Conservation (phyloP, 1,140 invertebrate genomes). For the Aphis craccivora region DNA sequence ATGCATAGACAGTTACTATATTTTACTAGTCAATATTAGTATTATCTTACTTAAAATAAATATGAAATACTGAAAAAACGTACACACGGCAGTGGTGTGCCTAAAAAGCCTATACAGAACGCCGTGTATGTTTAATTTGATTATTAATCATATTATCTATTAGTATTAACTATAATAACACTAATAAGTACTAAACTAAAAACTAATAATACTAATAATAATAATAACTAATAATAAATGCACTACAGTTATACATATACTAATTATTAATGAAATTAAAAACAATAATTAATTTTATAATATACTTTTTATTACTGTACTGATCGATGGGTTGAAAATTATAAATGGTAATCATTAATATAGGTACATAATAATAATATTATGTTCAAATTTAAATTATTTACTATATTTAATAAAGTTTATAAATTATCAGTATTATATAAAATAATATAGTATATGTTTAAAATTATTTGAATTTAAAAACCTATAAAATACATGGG, state of each 20-base stretch:
- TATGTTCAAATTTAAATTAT: neutral
- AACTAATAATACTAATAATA: neutral
- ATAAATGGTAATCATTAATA: neutral
- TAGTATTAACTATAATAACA: neutral
- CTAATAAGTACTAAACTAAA: neutral
- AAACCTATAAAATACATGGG: neutral
- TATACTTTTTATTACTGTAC: neutral
- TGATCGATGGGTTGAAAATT: neutral
- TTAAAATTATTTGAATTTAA: neutral
- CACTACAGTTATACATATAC: too few relatives aligned
- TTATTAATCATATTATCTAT: neutral
- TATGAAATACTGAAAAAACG: neutral
- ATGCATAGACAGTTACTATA: neutral
- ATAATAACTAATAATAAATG: neutral
- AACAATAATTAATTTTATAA: neutral
- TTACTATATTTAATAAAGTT: neutral
- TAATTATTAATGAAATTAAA: neutral
- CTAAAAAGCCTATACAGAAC: conserved; percentile 2
- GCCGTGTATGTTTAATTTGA: neutral
- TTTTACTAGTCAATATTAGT: neutral
- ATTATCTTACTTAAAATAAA: neutral
- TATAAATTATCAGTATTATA: neutral
- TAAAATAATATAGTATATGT: neutral
- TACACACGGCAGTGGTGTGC: neutral
- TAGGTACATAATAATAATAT: neutral